Base-by-base conservation (phyloP, 2,113 vertebrate species). In the Sminthopsis crassicaudata region DNA sequence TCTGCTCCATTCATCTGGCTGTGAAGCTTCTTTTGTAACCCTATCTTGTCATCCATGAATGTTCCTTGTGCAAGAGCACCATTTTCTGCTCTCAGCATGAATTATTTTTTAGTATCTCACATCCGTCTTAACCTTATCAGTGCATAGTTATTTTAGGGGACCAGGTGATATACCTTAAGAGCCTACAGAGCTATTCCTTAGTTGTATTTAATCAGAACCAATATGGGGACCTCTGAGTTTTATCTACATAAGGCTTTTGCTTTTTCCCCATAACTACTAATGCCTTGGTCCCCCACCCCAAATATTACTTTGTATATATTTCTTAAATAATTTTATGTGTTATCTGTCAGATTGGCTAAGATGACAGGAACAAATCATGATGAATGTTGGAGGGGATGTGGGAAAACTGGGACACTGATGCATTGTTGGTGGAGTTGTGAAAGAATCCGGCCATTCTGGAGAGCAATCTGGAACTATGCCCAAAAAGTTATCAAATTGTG, bases 1-100 rank as follows among this genome's bases (percentile, higher is more conserved):
- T 84, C 30, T 88, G 2, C 30, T 91, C 27, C 3, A n/a, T 90
- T 57, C 53, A 30, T 90, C 76, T 84, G n/a, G 67, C 52, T n/a
- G 46, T 22, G 53, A 53, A 88, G 46, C 16, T 91, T 92, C 48
- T 60, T 51, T 48, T 91, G 19, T n/a, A 48, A 22, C 46, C 1
- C 0, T 51, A 23, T 50, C 52, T 30, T 9, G 51, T 95, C 46
- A 30, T 4, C 6, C 36, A 23, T 27, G n/a, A 90, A 52, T 12
- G 42, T 46, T 55, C 3, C 1, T 11, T 26, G 0, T 46, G 8
- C 2, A 6, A 0, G 50, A 25, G 14, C 50, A 46, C 2, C 8
- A 11, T 42, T 53, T 14, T 91, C 90, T 76, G 53, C 10, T 67
- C 48, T 91, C 54, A 6, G 10, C 46, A 53, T 23, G 67, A 42